phyloP scores from a whole-genome alignment of 2,888 invertebrate genomes.

The Automeris io region DNA sequence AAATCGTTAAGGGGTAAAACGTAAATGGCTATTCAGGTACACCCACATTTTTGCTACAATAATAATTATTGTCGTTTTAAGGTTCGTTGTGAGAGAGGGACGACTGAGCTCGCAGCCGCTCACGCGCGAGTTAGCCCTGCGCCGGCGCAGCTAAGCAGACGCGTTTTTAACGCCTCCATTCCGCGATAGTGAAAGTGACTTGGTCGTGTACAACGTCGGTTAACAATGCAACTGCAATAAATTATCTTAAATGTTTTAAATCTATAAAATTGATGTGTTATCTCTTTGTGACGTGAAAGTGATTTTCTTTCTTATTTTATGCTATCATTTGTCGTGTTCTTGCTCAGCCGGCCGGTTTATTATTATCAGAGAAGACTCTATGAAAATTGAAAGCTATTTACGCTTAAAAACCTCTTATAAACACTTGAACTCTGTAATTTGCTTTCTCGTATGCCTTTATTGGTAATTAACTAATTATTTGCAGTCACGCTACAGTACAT shows the following conservation, averaged over 20 bases:
- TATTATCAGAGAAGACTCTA: slow-evolving; percentile 16
- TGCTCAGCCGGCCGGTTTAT: slow-evolving; percentile 30
- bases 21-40: slow-evolving; percentile 61
- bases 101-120: slow-evolving; percentile 20
- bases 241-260: slow-evolving; percentile 10
- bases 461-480: slow-evolving; percentile 44
- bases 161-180: slow-evolving; percentile 27
- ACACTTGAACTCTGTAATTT: slow-evolving; percentile 14
- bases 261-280: slow-evolving; percentile 15
- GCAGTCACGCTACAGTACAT: slow-evolving; percentile 44
- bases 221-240: slow-evolving; percentile 11
- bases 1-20: slow-evolving; percentile 44
- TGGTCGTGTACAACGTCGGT: slow-evolving; percentile 5
- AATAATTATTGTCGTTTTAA: slow-evolving; percentile 36
- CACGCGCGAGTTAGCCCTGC: slow-evolving; percentile 61
- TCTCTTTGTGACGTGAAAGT: slow-evolving; percentile 16
- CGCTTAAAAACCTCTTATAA: slow-evolving; percentile 9
- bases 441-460: slow-evolving; percentile 45
- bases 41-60: slow-evolving; percentile 54
- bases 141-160: slow-evolving; percentile 55
- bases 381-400: slow-evolving; percentile 18
- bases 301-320: slow-evolving; percentile 21
- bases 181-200: slow-evolving; percentile 56
- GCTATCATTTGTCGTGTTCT: slow-evolving; percentile 24
- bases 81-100: slow-evolving; percentile 53